Conservation (phyloP, 2,888 invertebrate species). For the Nymphalis c-album region DNA sequence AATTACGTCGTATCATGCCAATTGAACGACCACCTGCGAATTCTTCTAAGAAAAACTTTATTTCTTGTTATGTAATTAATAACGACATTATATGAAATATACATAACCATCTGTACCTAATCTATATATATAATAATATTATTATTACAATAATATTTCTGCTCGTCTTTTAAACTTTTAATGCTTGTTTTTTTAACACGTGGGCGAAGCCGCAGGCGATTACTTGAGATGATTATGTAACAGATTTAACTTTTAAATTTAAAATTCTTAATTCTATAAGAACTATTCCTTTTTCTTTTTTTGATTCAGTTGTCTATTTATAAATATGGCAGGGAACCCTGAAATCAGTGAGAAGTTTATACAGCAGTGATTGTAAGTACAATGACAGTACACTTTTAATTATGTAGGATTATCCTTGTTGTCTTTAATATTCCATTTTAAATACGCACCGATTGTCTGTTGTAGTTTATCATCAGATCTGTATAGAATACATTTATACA, state of each 20-base stretch:
- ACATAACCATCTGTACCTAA: neutral
- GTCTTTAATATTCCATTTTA: neutral
- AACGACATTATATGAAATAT: slow-evolving; percentile 6
- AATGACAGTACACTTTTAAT: neutral
- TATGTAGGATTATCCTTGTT: neutral
- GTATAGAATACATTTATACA: too few relatives aligned
- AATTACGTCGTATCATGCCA: slow-evolving; percentile 4
- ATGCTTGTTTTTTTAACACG: too few relatives aligned
- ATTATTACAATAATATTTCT: too few relatives aligned
- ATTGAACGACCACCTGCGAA: slow-evolving; percentile 14
- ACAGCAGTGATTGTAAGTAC: slow-evolving; percentile 29
- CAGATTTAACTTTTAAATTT: neutral
- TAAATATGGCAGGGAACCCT: slow-evolving; percentile 11
- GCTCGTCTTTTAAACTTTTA: too few relatives aligned
- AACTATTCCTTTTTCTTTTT: neutral
- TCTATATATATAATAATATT: neutral
- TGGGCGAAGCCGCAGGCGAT: too few relatives aligned
- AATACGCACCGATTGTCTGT: neutral
- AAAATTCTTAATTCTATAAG: neutral
- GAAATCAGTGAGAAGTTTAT: slow-evolving; percentile 24
- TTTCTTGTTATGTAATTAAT: slow-evolving; percentile 5
- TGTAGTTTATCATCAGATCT: too few relatives aligned
- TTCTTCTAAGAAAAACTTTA: slow-evolving; percentile 14
- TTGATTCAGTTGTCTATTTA: too few relatives aligned
- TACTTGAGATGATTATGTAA: neutral